phyloP scores from a whole-genome alignment of 2,888 invertebrate genomes.

The Aphidius colemani region DNA sequence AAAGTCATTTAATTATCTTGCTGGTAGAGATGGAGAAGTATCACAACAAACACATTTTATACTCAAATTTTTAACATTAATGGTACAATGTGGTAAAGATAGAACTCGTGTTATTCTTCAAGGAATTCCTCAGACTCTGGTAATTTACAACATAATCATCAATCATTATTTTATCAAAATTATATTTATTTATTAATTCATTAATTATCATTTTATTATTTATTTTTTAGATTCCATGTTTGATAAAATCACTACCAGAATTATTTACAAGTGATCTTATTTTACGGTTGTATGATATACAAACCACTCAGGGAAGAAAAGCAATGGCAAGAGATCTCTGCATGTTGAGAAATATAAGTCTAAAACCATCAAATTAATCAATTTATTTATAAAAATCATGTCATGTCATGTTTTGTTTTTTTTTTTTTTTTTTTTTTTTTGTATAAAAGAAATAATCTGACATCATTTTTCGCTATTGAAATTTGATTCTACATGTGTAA shows the following conservation, averaged over 20 bases:
- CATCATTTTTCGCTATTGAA: too few species aligned
- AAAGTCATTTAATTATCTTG: conserved; percentile 72
- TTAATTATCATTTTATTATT: background rate
- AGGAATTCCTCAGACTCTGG: conserved; percentile 75
- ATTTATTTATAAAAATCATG: conserved; percentile 23
- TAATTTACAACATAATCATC: conserved; percentile 29
- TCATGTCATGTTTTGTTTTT: background rate
- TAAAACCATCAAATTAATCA: conserved; percentile 63
- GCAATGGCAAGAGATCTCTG: conserved; percentile 87
- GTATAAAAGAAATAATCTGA: too few species aligned
- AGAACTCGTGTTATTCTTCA: conserved; percentile 73
- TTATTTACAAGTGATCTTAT: conserved; percentile 76
- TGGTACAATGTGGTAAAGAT: conserved; percentile 79
- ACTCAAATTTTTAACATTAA: conserved; percentile 74
- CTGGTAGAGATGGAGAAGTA: conserved; percentile 74
- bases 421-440: too few species aligned
- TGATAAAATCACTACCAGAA: conserved; percentile 81
- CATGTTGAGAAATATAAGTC: conserved; percentile 79
- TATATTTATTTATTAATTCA: background rate
- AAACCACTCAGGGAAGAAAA: conserved; percentile 75
- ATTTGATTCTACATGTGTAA: too few species aligned
- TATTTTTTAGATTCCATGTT: conserved; percentile 67
- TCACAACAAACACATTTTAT: conserved; percentile 85
- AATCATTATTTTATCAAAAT: background rate
- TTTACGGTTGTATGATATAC: conserved; percentile 79